Conservation (phyloP, 1,140 invertebrate species). For the Scaptomyza pallida region DNA sequence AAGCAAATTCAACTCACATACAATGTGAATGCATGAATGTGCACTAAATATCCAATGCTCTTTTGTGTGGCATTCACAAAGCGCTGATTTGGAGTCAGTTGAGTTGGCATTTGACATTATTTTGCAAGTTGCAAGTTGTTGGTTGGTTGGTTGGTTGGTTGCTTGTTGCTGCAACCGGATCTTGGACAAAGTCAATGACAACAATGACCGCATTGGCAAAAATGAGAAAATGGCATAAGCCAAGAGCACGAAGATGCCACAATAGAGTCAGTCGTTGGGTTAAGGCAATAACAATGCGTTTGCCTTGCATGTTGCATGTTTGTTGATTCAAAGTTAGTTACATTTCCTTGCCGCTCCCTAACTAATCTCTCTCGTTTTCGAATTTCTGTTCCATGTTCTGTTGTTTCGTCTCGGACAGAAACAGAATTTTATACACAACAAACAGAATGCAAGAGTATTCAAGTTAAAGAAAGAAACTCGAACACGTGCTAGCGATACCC, state of each 20-base stretch:
- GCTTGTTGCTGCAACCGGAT: not conserved
- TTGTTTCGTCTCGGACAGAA: not conserved
- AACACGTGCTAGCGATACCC: not conserved
- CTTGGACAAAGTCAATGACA: constrained; percentile 41
- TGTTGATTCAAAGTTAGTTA: constrained; percentile 72
- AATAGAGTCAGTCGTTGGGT: not conserved
- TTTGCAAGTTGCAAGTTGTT: not conserved
- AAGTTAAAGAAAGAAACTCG: not conserved
- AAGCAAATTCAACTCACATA: too few relatives aligned
- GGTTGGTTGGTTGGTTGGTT: too few relatives aligned
- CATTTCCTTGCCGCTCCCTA: constrained; percentile 46
- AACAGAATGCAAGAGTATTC: not conserved
- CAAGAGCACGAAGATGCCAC: not conserved
- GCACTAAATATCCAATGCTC: too few relatives aligned
- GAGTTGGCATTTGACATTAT: constrained; percentile 18
- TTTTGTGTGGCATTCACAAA: too few relatives aligned
- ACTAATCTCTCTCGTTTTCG: not conserved
- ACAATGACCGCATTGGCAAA: constrained; percentile 26
- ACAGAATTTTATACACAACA: not conserved
- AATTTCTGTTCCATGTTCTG: not conserved
- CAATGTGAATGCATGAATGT: too few relatives aligned
- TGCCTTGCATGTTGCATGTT: constrained; percentile 73
- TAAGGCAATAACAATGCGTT: constrained; percentile 21
- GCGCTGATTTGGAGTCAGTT: too few relatives aligned
- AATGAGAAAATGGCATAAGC: constrained; percentile 16